These are phyloP conservation scores for Halichondria panicea DNA, from an alignment of 37 sponge, comb jelly and placozoan genomes.

Conservation along the genomic window DNA sequence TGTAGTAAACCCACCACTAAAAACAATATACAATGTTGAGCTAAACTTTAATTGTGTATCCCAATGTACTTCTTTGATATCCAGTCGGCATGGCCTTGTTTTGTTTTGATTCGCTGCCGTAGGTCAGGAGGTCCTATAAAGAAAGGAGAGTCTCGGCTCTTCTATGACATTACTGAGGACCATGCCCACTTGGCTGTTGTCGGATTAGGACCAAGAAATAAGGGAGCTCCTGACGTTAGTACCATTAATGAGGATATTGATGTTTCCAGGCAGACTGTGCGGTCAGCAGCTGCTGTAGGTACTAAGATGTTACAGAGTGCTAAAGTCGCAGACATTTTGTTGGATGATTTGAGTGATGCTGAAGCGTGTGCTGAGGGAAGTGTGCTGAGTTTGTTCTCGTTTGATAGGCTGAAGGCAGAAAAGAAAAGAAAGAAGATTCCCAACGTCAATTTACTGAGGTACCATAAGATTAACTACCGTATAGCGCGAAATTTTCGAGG, in stretches of 20 bases:
- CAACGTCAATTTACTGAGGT: slow-evolving; percentile 11
- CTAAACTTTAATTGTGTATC: too few relatives aligned
- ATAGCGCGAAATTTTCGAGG: too few relatives aligned
- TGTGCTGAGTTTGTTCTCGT: slow-evolving; percentile 52
- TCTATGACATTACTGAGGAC: slow-evolving; percentile 47
- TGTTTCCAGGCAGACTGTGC: slow-evolving; percentile 27
- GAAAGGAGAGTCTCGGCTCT: slow-evolving; percentile 46
- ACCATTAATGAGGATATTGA: slow-evolving; percentile 27
- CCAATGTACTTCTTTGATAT: too few relatives aligned
- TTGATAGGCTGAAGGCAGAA: slow-evolving; percentile 59
- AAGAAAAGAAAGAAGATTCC: slow-evolving; percentile 25
- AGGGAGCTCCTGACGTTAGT: background rate
- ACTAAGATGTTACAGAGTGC: slow-evolving; percentile 55
- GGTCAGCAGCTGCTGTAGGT: slow-evolving; percentile 56
- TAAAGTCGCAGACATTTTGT: slow-evolving; percentile 27
- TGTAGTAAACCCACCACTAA: too few relatives aligned
- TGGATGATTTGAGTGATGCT: slow-evolving; percentile 66
- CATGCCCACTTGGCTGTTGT: slow-evolving; percentile 48
- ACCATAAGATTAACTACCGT: background rate
- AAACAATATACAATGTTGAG: too few relatives aligned
- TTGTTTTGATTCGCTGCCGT: background rate
- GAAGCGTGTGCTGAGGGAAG: slow-evolving; percentile 80
- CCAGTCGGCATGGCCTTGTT: too few relatives aligned
- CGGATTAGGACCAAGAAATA: slow-evolving; percentile 19
- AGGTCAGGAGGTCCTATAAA: slow-evolving; percentile 40